Evolutionary conservation across 2,113 vertebrate genomes (phyloP), one percentile per base, ranked within the genome.

Genomic region (Aptenodytes forsteri): DNA sequence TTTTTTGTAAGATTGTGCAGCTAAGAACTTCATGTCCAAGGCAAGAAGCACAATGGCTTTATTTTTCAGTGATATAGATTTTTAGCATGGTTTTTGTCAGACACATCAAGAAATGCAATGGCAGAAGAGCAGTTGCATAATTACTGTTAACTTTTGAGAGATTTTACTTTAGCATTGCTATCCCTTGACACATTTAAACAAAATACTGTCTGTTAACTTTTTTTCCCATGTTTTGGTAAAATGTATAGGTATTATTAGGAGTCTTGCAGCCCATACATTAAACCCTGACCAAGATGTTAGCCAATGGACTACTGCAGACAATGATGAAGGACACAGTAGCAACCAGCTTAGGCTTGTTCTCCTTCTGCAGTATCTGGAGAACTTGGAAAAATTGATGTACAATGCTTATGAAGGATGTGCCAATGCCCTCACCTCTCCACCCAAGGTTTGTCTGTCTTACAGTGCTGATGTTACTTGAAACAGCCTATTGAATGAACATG

Each of bases 321-420:
- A 99, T 21, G 99, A 99, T 1, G 99, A 99, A 90, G 99, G 99
- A 58, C 99, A 99, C 97, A 98, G 99, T 22, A 99, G 98, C 93
- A 99, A 99, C 95, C 99, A 99, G 93, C 99, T 99, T 38, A 98
- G 99, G 55, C 98, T 99, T 52, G 98, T 99, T 90, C 98, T 99
- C 77, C 98, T 99, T 81, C 98, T 99, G 18, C 99, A 99, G 96
- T 99, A 99, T 91, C 97, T 99, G 93, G 99, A 99, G 95, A 99
- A 99, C 96, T 95, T 99, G 94, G 99, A 99, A 96, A 99, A 99
- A 92, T 95, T 99, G 92, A 99, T 99, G 99, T 99, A 99, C 97
- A 99, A 99, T 47, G 99, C 99, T 11, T 99, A 99, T 16, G 99
- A 99, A 96, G 99, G 99, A 95, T 99, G 99, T 44, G 99, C 99